These are phyloP conservation scores for Brotula barbata DNA, from an alignment of 2,797 vertebrate species.

Conservation along the genomic window DNA sequence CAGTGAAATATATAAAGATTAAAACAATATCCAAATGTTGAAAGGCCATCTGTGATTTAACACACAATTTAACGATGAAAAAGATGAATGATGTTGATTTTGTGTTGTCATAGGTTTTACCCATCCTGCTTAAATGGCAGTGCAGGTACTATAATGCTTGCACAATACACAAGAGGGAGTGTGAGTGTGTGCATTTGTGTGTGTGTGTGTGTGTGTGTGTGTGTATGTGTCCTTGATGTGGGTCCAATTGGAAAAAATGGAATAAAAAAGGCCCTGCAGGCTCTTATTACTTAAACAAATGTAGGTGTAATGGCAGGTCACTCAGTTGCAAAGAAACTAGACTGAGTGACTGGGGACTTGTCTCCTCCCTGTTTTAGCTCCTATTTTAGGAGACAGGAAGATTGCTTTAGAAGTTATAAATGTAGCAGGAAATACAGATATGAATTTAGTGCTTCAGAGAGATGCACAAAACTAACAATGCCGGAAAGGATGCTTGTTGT, in stretches of 20 bases:
- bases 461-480: too few relatives aligned
- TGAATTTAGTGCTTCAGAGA: neutral
- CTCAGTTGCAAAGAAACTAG: conserved; percentile 62
- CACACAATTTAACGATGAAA: neutral
- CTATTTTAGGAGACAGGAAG: neutral
- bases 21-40: too few relatives aligned
- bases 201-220: too few relatives aligned
- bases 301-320: conserved; percentile 74
- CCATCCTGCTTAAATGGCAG: conserved; percentile 39
- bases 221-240: conserved; percentile 71
- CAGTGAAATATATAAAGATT: too few relatives aligned
- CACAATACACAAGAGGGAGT: conserved; percentile 51
- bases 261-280: conserved; percentile 65
- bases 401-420: neutral
- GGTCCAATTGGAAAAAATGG: conserved; percentile 66
- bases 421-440: neutral
- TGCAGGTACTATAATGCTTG: conserved; percentile 30
- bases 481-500: too few relatives aligned
- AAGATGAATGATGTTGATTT: neutral
- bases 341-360: conserved; percentile 52
- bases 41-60: neutral
- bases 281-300: conserved; percentile 78
- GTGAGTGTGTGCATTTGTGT: too few relatives aligned
- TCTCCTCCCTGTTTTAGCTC: neutral
- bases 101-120: conserved; percentile 5